Evolutionary conservation across 2,797 vertebrate species (phyloP).

Genomic region (Poeciliopsis paucimaculata): DNA sequence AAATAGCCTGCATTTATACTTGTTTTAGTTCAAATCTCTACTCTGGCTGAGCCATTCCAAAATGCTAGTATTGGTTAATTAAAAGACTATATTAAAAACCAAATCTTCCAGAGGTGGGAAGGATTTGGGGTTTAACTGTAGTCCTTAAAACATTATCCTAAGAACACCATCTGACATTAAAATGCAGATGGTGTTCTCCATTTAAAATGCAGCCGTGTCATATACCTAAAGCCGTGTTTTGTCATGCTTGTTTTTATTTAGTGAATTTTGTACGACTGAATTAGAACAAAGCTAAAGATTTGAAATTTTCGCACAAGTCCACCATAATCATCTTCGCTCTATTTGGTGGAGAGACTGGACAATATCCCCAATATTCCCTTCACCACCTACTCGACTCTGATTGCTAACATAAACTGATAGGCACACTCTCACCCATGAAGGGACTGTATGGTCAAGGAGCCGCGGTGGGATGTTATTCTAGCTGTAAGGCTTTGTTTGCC

Average conservation of each 20-base stretch:
- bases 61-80: background rate
- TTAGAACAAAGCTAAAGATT: background rate
- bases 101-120: background rate
- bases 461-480: constrained; percentile 79
- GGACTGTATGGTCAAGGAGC: constrained; percentile 55
- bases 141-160: background rate
- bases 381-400: constrained; percentile 57
- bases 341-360: constrained; percentile 11
- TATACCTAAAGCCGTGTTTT: background rate
- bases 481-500: constrained; percentile 80
- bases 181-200: background rate
- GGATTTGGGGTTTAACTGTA: background rate
- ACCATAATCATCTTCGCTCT: constrained; percentile 3
- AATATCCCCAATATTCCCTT: constrained; percentile 61
- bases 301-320: constrained; percentile 7
- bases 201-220: background rate
- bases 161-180: background rate
- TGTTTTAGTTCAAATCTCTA: background rate
- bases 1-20: background rate
- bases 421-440: constrained; percentile 60
- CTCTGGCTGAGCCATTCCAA: background rate
- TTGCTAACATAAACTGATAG: constrained; percentile 76
- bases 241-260: background rate
- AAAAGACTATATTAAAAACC: background rate
- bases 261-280: background rate